Conservation (phyloP, 53 echinoderm and acorn worm species). For the Echinarachnius parma region DNA sequence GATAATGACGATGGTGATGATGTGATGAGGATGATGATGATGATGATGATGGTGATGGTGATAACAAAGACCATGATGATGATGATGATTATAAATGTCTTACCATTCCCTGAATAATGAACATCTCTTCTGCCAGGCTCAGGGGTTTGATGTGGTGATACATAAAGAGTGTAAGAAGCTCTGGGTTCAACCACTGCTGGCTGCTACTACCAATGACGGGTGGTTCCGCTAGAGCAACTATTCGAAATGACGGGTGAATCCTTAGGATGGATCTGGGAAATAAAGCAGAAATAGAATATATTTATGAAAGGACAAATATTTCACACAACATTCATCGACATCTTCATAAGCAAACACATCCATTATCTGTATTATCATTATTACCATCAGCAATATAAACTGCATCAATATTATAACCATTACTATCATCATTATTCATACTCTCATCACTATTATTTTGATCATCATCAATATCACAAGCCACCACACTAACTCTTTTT, state of each 20-base stretch:
- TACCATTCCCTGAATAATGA: constrained; percentile 91
- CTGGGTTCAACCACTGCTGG: constrained; percentile 94
- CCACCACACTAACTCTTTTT: no score
- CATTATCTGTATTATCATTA: no score
- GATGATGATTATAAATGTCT: constrained; percentile 9
- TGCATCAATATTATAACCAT: no score
- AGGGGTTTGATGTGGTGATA: constrained; percentile 92
- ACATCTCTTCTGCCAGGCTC: constrained; percentile 77
- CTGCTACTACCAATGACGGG: constrained; percentile 92
- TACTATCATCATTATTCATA: no score
- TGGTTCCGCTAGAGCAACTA: constrained; percentile 89
- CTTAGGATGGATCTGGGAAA: constrained; percentile 61
- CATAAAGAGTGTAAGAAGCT: constrained; percentile 87
- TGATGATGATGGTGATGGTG: constrained; percentile 12
- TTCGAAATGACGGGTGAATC: constrained; percentile 91
- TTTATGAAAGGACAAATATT: neutral
- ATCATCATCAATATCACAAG: no score
- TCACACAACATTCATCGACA: no score
- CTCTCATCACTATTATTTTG: no score
- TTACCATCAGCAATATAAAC: no score
- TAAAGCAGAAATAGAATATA: neutral
- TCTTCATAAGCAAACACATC: no score
- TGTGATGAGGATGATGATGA: neutral
- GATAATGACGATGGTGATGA: constrained; percentile 2
- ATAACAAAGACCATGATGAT: neutral